These are phyloP conservation scores for Epirrita christyi DNA, from an alignment of 2,888 invertebrate genomes.

Conservation along the genomic window DNA sequence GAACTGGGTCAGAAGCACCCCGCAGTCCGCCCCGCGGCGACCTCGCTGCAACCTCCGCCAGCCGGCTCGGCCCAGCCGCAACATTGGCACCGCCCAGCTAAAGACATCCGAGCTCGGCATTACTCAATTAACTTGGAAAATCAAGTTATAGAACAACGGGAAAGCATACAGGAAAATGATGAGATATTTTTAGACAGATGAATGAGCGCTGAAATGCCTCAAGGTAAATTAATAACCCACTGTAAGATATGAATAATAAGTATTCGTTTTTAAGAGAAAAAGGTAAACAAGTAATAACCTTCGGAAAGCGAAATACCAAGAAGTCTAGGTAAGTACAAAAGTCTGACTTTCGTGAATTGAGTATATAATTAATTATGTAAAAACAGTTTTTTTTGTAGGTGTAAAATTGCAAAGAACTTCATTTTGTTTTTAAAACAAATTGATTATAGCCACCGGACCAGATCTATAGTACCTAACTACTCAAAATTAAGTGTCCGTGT, in stretches of 20 bases:
- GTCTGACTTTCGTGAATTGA: too few relatives aligned
- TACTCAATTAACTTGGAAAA: constrained; percentile 38
- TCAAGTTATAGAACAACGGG: constrained; percentile 44
- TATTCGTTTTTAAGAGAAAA: too few relatives aligned
- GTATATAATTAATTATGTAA: too few relatives aligned
- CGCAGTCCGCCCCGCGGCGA: constrained; percentile 46
- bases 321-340: too few relatives aligned
- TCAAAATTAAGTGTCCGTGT: constrained; percentile 9
- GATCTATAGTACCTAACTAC: too few relatives aligned
- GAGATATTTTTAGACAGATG: constrained; percentile 54
- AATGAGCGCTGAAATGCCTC: constrained; percentile 40
- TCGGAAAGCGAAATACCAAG: too few relatives aligned
- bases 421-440: too few relatives aligned
- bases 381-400: too few relatives aligned
- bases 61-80: constrained; percentile 33
- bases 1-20: constrained; percentile 69
- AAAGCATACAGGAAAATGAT: constrained; percentile 41
- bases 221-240: constrained; percentile 3
- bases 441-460: too few relatives aligned
- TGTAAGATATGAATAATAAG: too few relatives aligned
- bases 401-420: too few relatives aligned
- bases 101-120: constrained; percentile 14
- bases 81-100: constrained; percentile 28
- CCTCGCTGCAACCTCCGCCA: constrained; percentile 44
- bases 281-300: too few relatives aligned